Evolutionary conservation across 2,113 vertebrate genomes (phyloP).

Genomic region (Archocentrus centrarchus): DNA sequence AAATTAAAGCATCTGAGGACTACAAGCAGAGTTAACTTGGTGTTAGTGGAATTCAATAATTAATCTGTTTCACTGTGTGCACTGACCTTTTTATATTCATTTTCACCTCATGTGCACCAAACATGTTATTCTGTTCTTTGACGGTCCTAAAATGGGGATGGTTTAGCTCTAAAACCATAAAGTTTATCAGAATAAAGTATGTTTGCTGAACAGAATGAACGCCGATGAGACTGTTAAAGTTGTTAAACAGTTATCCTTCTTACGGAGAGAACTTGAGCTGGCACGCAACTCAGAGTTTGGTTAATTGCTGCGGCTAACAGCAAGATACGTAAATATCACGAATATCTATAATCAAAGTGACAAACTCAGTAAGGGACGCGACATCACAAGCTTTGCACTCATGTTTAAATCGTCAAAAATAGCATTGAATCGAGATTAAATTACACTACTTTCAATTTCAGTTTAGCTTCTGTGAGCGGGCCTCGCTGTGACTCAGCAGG

Average conservation of each 20-base stretch:
- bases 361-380: accelerated
- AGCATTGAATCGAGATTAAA: neutral
- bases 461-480: conserved; percentile 40
- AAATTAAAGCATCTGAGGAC: neutral
- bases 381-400: neutral
- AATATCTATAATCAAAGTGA: no score
- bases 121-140: neutral
- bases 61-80: neutral
- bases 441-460: conserved; percentile 37
- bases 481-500: conserved; percentile 73
- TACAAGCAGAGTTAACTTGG: neutral
- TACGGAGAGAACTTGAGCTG: neutral
- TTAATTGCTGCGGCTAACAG: conserved; percentile 7
- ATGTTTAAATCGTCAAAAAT: neutral
- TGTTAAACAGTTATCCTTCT: neutral
- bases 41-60: neutral
- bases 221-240: neutral
- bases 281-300: neutral
- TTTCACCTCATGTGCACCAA: neutral
- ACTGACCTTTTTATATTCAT: neutral
- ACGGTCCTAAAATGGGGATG: neutral
- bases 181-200: neutral
- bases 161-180: neutral
- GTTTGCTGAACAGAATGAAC: neutral
- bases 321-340: neutral